Evolutionary conservation across 1,140 invertebrate species (phyloP).

Genomic region (Scaptodrosophila lebanonensis): DNA sequence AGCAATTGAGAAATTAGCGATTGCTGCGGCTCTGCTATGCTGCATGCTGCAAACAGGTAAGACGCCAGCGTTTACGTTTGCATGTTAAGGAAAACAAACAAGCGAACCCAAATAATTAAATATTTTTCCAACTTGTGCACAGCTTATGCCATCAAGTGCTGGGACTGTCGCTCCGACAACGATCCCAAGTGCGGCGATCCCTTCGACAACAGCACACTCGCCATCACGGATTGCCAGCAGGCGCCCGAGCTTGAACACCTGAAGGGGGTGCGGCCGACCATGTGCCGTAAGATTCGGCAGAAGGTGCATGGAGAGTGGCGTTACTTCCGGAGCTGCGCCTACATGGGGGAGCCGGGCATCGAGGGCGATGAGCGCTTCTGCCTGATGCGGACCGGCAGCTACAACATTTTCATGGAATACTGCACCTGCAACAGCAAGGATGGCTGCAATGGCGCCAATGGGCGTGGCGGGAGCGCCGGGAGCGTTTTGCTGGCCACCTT

Average conservation of each 20-base stretch:
- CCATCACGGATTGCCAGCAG: constrained; percentile 90
- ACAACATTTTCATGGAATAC: constrained; percentile 95
- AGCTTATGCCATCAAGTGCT: constrained; percentile 91
- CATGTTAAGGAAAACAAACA: constrained; percentile 3
- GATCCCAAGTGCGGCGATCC: constrained; percentile 95
- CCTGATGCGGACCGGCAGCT: constrained; percentile 92
- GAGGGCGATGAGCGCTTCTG: constrained; percentile 93
- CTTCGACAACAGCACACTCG: constrained; percentile 92
- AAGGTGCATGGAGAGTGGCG: constrained; percentile 95
- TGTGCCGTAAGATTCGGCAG: constrained; percentile 95
- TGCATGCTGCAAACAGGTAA: constrained; percentile 61
- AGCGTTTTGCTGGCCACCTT: constrained; percentile 95
- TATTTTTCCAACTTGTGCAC: neutral
- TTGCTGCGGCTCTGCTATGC: constrained; percentile 29
- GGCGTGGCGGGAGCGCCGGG: constrained; percentile 20
- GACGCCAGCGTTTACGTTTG: neutral
- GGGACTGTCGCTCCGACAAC: constrained; percentile 91
- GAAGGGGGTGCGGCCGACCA: constrained; percentile 84
- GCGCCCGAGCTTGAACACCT: constrained; percentile 83
- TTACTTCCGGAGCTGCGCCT: constrained; percentile 92
- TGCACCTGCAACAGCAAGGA: constrained; percentile 96
- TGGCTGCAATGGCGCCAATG: constrained; percentile 86
- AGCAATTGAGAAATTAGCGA: constrained; percentile 30
- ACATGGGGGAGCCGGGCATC: constrained; percentile 92
- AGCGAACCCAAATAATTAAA: too few relatives aligned